Evolutionary conservation across 2,113 vertebrate genomes (phyloP).

Genomic region (Pholis gunnellus): DNA sequence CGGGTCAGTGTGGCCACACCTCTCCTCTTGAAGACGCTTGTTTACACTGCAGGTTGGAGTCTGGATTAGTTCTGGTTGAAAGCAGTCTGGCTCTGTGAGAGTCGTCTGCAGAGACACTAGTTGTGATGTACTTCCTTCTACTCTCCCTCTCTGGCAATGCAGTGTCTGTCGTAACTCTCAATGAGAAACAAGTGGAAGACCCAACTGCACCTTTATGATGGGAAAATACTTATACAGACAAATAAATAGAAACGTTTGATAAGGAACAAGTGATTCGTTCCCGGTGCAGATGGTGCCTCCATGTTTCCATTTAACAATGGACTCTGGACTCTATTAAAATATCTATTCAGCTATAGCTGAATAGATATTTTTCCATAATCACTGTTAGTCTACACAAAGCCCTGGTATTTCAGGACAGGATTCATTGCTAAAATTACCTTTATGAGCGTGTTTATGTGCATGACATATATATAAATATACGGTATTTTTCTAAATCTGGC

Average conservation of each 20-base stretch:
- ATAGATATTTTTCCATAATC: too few relatives aligned
- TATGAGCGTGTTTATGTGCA: background rate
- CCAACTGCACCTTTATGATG: background rate
- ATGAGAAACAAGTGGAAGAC: constrained; percentile 1
- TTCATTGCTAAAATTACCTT: too few relatives aligned
- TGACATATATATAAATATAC: background rate
- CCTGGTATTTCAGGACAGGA: too few relatives aligned
- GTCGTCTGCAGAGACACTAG: background rate
- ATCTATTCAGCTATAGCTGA: too few relatives aligned
- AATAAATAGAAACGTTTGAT: background rate
- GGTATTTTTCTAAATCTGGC: background rate
- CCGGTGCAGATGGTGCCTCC: background rate
- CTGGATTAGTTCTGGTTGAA: constrained; percentile 16
- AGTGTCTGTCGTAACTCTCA: background rate
- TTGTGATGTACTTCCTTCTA: background rate
- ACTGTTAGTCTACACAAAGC: too few relatives aligned
- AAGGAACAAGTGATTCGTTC: background rate
- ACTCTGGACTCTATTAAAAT: too few relatives aligned
- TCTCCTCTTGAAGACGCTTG: background rate
- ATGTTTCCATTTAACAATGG: background rate
- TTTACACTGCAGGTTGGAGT: constrained; percentile 1
- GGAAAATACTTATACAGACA: background rate
- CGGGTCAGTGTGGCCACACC: background rate
- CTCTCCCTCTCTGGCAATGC: background rate
- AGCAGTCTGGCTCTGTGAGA: background rate